A percentile compares a stretch with the other conserved stretches of the same genome.
Conservation (phyloP, 2,888 invertebrate species). For the Lepidocyrtoides sp. region DNA sequence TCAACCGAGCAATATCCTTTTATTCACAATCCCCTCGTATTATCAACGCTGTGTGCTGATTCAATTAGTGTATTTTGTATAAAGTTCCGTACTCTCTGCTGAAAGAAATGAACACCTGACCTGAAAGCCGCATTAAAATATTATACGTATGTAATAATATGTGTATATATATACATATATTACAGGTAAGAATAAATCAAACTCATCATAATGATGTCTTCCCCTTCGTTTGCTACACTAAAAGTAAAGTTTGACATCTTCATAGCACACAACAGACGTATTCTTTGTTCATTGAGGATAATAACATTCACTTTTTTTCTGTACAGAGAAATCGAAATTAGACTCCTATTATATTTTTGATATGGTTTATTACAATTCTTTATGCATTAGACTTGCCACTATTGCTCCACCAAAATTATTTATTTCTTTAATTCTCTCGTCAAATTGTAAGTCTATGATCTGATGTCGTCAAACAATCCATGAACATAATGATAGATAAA, state of each 20-base stretch:
- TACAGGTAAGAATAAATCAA: not conserved
- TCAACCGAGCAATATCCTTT: too few relatives aligned
- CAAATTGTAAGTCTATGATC: not conserved
- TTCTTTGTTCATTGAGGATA: too few relatives aligned
- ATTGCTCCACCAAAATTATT: not conserved
- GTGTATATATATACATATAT: not conserved
- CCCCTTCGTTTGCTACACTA: not conserved
- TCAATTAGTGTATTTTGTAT: slow-evolving; percentile 35
- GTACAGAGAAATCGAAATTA: slow-evolving; percentile 30
- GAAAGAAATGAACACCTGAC: too few relatives aligned
- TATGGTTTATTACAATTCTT: slow-evolving; percentile 40
- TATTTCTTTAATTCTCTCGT: not conserved
- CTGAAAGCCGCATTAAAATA: too few relatives aligned
- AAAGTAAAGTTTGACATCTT: slow-evolving; percentile 63
- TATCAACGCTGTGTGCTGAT: not conserved
- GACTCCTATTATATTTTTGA: slow-evolving; percentile 40
- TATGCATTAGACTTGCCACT: slow-evolving; percentile 32
- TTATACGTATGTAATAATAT: not conserved
- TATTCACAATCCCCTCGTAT: too few relatives aligned
- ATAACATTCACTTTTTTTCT: not conserved
- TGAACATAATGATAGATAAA: not conserved
- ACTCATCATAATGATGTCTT: not conserved
- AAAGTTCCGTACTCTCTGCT: too few relatives aligned
- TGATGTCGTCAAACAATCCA: not conserved
- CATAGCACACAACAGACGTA: slow-evolving; percentile 37